Conservation (phyloP, 2,797 vertebrate species). For the Cetoscarus ocellatus region DNA sequence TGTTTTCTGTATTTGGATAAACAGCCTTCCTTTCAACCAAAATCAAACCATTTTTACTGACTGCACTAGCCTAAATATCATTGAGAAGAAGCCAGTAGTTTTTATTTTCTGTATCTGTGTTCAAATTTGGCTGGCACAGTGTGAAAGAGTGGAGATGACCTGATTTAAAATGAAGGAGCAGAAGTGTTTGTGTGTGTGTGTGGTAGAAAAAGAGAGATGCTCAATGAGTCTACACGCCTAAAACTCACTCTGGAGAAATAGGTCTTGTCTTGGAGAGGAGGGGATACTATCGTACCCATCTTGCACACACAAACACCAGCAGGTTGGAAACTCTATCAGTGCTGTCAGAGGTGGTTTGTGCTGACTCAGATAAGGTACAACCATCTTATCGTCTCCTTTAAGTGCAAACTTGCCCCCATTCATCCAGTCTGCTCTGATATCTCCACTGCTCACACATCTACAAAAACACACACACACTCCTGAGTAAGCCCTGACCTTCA, state of each 20-base stretch:
- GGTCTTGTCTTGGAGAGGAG: constrained; percentile 30
- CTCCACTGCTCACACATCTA: constrained; percentile 3
- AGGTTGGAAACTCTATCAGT: constrained; percentile 32
- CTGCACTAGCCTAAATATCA: background rate
- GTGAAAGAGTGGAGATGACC: constrained; percentile 2
- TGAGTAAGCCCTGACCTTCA: constrained; percentile 21
- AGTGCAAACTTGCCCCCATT: constrained; percentile 46
- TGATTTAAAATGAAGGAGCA: constrained; percentile 19
- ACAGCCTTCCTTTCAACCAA: too few species aligned
- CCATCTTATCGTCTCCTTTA: constrained; percentile 32
- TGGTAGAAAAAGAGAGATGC: background rate
- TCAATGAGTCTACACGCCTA: constrained; percentile 21
- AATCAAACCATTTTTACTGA: background rate
- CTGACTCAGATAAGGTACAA: constrained; percentile 56
- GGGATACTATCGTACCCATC: constrained; percentile 27
- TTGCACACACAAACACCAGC: constrained; percentile 9
- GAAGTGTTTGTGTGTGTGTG: constrained; percentile 12
- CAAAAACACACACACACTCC: constrained; percentile 3
- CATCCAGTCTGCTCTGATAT: constrained; percentile 25
- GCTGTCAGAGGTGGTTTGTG: constrained; percentile 50
- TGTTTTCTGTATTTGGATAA: too few species aligned
- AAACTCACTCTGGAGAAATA: constrained; percentile 44
- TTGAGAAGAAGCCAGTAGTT: background rate
- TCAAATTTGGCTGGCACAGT: background rate
- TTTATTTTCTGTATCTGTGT: background rate